Evolutionary conservation across 2,113 vertebrate genomes (phyloP).

Genomic region (Oncorhynchus tshawytscha): DNA sequence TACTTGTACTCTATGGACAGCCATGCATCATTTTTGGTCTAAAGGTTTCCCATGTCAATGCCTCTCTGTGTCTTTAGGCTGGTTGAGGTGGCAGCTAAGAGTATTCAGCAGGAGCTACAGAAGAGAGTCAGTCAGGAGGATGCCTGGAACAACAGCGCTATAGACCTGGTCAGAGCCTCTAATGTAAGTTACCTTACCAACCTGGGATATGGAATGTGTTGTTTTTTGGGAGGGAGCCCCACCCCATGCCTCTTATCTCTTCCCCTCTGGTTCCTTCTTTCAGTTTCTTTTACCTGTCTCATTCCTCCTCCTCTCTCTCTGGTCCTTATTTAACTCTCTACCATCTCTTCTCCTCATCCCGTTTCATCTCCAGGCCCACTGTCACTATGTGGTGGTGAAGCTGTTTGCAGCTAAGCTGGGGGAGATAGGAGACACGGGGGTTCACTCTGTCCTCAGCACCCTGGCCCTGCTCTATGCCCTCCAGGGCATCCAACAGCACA

Average conservation of each 20-base stretch:
- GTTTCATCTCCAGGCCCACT: constrained; percentile 82
- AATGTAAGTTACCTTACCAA: constrained; percentile 75
- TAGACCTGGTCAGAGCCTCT: constrained; percentile 93
- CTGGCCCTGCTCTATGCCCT: constrained; percentile 87
- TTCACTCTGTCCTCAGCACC: constrained; percentile 77
- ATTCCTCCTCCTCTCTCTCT: not conserved
- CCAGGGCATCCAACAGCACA: constrained; percentile 81
- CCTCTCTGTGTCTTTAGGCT: constrained; percentile 66
- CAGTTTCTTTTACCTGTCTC: not conserved
- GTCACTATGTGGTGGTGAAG: constrained; percentile 93
- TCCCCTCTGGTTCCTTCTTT: not conserved
- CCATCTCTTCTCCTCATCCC: not conserved
- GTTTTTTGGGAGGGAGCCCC: too few species aligned
- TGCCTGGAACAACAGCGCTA: constrained; percentile 91
- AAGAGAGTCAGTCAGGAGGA: constrained; percentile 83
- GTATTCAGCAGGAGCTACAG: constrained; percentile 83
- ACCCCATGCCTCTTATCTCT: too few species aligned
- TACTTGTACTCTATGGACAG: too few species aligned
- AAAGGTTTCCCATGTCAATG: too few species aligned
- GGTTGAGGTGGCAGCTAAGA: constrained; percentile 87
- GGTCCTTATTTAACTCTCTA: not conserved
- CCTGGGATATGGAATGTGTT: not conserved
- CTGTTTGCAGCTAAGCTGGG: constrained; percentile 84
- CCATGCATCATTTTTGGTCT: too few species aligned
- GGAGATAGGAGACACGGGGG: constrained; percentile 73